phyloP scores from a whole-genome alignment of 1,140 invertebrate genomes.

The Macrotrachela quadricornifera region DNA sequence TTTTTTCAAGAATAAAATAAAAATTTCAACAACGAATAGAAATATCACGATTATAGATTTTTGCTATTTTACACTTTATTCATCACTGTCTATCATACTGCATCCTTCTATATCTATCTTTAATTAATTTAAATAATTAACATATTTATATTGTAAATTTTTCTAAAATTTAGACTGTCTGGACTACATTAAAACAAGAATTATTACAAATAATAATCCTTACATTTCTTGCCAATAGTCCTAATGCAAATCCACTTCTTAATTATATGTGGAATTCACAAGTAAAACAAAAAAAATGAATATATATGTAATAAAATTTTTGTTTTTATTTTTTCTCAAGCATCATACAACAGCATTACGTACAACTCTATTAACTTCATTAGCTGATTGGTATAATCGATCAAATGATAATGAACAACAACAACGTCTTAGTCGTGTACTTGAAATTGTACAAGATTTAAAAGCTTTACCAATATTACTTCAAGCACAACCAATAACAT shows the following conservation, averaged over 20 bases:
- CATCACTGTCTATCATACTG: too few species aligned
- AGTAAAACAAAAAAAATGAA: constrained; percentile 13
- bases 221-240: constrained; percentile 74
- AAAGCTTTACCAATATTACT: too few species aligned
- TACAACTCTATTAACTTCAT: constrained; percentile 66
- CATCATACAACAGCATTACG: constrained; percentile 32
- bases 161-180: constrained; percentile 18
- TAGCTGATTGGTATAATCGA: too few species aligned
- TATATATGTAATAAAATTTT: not conserved
- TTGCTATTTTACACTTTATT: too few species aligned
- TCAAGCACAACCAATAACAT: constrained; percentile 72
- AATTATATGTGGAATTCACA: constrained; percentile 68
- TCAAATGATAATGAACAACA: too few species aligned
- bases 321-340: constrained; percentile 13
- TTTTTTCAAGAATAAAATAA: too few species aligned
- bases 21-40: too few species aligned
- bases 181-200: constrained; percentile 43
- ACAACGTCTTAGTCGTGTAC: too few species aligned
- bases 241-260: constrained; percentile 62
- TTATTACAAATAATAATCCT: constrained; percentile 60
- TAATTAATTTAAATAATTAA: too few species aligned
- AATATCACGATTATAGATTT: too few species aligned
- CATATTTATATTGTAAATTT: not conserved
- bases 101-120: too few species aligned
- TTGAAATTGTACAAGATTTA: too few species aligned